Percentiles rank a stretch among this genome's conserved stretches.
Evolutionary conservation across 2,797 vertebrate genomes (phyloP).

Genomic region (Triplophysa bombifrons): DNA sequence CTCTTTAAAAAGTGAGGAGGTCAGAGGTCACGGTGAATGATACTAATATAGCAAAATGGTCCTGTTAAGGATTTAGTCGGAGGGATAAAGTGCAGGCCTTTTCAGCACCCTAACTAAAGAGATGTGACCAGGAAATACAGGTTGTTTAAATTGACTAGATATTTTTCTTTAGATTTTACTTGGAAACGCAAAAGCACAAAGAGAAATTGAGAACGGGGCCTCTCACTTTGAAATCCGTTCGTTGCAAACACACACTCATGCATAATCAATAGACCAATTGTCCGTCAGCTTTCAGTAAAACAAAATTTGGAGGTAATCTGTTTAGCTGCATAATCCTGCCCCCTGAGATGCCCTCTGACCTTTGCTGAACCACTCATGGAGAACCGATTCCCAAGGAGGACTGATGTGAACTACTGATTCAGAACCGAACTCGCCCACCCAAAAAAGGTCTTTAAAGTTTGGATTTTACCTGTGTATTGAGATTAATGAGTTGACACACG

Average conservation of each 20-base stretch:
- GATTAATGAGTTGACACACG: too few relatives aligned
- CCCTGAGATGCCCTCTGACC: constrained; percentile 36
- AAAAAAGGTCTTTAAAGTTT: not conserved
- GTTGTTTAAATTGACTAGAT: not conserved
- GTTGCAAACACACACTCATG: not conserved
- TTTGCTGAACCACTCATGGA: constrained; percentile 15
- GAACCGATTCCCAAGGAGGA: constrained; percentile 25
- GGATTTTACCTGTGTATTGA: too few relatives aligned
- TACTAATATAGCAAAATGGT: not conserved
- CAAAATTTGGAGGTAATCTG: constrained; percentile 21
- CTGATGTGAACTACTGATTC: constrained; percentile 40
- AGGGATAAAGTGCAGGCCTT: not conserved
- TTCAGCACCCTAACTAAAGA: not conserved
- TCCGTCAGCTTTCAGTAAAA: not conserved
- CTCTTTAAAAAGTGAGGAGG: not conserved
- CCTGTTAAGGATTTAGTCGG: not conserved
- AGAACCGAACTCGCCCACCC: constrained; percentile 29
- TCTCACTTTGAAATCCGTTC: not conserved
- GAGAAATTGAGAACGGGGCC: not conserved
- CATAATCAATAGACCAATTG: not conserved
- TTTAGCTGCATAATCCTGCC: constrained; percentile 39
- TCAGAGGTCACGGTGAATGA: constrained; percentile 6
- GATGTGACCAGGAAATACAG: not conserved
- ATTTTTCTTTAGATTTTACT: too few relatives aligned
- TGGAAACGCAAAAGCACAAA: not conserved